phyloP scores from a whole-genome alignment of 2,888 invertebrate genomes.

The Chymomyza procnemis region DNA sequence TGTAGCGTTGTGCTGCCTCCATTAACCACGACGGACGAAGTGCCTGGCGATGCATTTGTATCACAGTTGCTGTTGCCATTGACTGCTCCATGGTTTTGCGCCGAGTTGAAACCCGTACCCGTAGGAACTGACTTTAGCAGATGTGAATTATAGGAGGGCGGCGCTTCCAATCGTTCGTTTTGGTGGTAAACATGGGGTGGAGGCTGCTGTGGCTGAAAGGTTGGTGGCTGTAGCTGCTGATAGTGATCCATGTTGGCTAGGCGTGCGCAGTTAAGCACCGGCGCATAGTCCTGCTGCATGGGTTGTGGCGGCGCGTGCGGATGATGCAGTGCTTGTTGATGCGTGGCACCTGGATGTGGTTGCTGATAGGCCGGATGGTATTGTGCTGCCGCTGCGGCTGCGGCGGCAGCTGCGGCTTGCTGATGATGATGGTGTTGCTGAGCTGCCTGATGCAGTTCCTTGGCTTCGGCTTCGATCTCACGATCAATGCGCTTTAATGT shows the following conservation, averaged over 20 bases:
- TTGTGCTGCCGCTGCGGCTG: slow-evolving; percentile 62
- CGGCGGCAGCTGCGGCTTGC: slow-evolving; percentile 60
- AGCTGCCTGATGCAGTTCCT: slow-evolving; percentile 78
- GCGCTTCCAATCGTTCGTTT: slow-evolving; percentile 65
- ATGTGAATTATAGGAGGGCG: slow-evolving; percentile 29
- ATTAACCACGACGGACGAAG: slow-evolving; percentile 40
- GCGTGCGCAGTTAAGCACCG: slow-evolving; percentile 75
- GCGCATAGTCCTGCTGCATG: slow-evolving; percentile 70
- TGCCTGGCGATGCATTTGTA: slow-evolving; percentile 29
- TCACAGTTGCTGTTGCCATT: slow-evolving; percentile 61
- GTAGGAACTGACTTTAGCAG: slow-evolving; percentile 26
- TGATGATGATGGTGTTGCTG: slow-evolving; percentile 74
- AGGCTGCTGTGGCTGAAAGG: slow-evolving; percentile 51
- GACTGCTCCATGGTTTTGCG: slow-evolving; percentile 20
- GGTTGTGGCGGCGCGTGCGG: slow-evolving; percentile 47
- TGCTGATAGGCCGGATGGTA: slow-evolving; percentile 69
- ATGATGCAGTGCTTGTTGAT: slow-evolving; percentile 38
- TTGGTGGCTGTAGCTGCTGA: slow-evolving; percentile 56
- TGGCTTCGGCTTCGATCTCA: slow-evolving; percentile 88
- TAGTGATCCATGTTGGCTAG: slow-evolving; percentile 75
- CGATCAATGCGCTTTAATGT: slow-evolving; percentile 92
- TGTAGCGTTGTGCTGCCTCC: slow-evolving; percentile 59
- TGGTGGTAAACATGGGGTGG: slow-evolving; percentile 55
- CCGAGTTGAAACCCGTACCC: neutral
- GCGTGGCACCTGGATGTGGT: slow-evolving; percentile 58